Evolutionary conservation across 2,888 invertebrate genomes (phyloP), one percentile per base, ranked within the genome.

Genomic region (Flabesymbios commensalis): DNA sequence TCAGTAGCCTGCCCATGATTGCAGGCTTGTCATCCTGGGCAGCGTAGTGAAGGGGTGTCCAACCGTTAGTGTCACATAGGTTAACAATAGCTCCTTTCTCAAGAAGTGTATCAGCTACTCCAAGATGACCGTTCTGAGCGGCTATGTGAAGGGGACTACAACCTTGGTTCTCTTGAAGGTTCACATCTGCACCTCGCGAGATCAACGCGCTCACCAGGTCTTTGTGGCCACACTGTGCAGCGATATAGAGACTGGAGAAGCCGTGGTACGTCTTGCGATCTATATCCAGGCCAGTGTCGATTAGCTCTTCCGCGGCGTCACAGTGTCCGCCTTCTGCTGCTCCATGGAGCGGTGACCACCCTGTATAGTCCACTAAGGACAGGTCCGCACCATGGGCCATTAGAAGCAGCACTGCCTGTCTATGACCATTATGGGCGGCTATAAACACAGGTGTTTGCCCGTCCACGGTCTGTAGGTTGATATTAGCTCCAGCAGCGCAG

Each of bases 211-310:
- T 41, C 14, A 65, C 69, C 2, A 61, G 48, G n/a, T 63, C 63
- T 24, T 26, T 43, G 17, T 57, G 65, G 29, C 61, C 63, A 10
- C 63, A 61, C 36, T 65, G 65, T 3, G 61, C 51, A 4, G 68
- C 68, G 22, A 69, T 42, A 39, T 67, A 67, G 10, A 69, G 56
- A 17, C 55, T 31, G 19, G 69, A 66, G 52, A 61, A 68, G 45
- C 71, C 71, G 57, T 71, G 71, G 61, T 71, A 71, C 2, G 66
- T 70, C 31, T 63, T 64, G 7, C 68, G 53, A 49, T 71, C 61
- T 32, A 70, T 57, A 17, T 70, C 68, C 1, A 55, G 43, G 19
- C 39, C 59, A 22, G 54, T 14, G 4, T 58, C 53, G n/a, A 73
- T 54, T 10, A 73, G 62, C 4, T 51, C 54, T 7, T 48, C 49